Base-by-base conservation (phyloP, 2,888 invertebrate genomes). In the Boloria selene region DNA sequence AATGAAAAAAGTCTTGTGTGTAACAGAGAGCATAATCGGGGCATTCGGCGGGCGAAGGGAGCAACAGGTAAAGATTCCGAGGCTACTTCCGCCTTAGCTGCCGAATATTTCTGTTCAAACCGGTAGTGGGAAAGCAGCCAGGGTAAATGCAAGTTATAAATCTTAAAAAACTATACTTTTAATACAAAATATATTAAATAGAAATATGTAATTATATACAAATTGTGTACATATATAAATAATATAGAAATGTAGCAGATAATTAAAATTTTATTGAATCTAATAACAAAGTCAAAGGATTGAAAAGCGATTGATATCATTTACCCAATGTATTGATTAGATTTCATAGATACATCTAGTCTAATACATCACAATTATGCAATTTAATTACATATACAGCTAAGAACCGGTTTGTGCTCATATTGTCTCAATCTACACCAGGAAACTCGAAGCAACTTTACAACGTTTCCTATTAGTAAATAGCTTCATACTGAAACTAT, bases 31-130 rank as follows among this genome's bases (percentile, higher is more conserved):
- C 68, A 77, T 75, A 75, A 81, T 78, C 77, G 75, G 81, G 81
- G 84, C 81, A 81, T 74, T 85, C 79, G 82, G 86, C 85, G 88
- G 87, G 88, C 83, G 89, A 88, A 90, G 90, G 91, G 92, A 91
- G 91, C 91, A 91, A 92, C 92, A 91, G 92, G 91, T 91, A 92
- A 91, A 90, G 92, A 92, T 92, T 91, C 91, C 91, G 92, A 92
- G 91, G 91, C 90, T 90, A 92, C 91, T 92, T 92, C 92, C 92
- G 92, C 90, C 91, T 92, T 91, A 87, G 91, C 91, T 89, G 92
- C 90, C 92, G 91, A 92, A 92, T 92, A 92, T 92, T 91, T 91
- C 89, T 91, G 91, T 91, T 89, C 87, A 86, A 91, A 92, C 92
- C 92, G 92, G 92, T 92, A 91, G 92, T 92, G 90, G 90, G 90